phyloP scores from a whole-genome alignment of 2,888 invertebrate genomes.

The Plemyria rubiginata region DNA sequence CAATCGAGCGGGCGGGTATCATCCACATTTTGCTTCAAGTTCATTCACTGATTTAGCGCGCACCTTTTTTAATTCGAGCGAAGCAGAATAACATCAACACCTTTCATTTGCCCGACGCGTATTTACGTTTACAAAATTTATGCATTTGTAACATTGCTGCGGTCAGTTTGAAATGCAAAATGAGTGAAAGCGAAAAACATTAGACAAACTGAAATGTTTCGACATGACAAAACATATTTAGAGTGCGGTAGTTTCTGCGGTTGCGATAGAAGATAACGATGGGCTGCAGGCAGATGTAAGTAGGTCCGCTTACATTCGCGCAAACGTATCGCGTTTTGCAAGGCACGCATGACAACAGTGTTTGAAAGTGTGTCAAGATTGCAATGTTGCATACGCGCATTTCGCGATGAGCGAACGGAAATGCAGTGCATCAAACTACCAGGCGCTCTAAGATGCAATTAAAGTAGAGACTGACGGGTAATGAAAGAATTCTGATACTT shows the following conservation, averaged over 20 bases:
- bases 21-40: conserved; percentile 41
- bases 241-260: conserved; percentile 23
- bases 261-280: conserved; percentile 43
- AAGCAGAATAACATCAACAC: conserved; percentile 36
- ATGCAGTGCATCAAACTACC: conserved; percentile 42
- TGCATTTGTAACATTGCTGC: conserved; percentile 28
- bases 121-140: conserved; percentile 38
- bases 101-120: conserved; percentile 39
- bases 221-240: conserved; percentile 33
- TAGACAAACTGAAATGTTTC: conserved; percentile 38
- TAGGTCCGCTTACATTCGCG: conserved; percentile 48
- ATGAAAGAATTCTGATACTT: not conserved
- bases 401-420: conserved; percentile 68
- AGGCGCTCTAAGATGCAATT: not conserved
- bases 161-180: conserved; percentile 40
- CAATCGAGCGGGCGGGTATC: not conserved
- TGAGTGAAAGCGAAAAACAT: conserved; percentile 37
- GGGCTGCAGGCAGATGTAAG: conserved; percentile 43
- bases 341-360: conserved; percentile 77
- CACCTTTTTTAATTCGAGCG: conserved; percentile 41
- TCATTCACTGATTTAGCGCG: conserved; percentile 56
- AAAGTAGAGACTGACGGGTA: not conserved
- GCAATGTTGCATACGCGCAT: conserved; percentile 66
- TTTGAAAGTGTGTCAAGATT: conserved; percentile 84
- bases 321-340: conserved; percentile 72